Evolutionary conservation across 2,888 invertebrate species (phyloP).

Genomic region (Mimachlamys varia): DNA sequence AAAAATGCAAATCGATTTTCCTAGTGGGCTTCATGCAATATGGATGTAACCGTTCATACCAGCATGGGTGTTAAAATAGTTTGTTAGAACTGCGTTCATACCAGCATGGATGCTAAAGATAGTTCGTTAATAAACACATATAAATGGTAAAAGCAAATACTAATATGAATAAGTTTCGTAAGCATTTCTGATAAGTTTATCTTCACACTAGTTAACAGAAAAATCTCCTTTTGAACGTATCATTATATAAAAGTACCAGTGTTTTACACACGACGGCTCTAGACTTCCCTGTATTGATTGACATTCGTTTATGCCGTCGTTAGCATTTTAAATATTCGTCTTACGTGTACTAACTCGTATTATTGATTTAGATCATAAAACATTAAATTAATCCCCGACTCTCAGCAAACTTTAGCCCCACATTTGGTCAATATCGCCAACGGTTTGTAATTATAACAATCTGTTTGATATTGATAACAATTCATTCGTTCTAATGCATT

Average conservation of each 20-base stretch:
- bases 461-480: neutral
- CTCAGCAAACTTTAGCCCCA: constrained; percentile 9
- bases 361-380: neutral
- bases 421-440: neutral
- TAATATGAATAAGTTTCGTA: no score
- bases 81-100: no score
- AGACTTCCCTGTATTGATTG: neutral
- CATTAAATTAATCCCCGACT: constrained; percentile 25
- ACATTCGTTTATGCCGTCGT: neutral
- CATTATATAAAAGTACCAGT: neutral
- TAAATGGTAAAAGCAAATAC: no score
- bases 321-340: neutral
- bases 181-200: no score
- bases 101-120: no score
- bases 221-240: no score
- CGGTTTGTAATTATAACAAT: neutral
- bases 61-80: no score
- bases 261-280: neutral
- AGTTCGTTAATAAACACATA: no score
- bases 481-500: neutral
- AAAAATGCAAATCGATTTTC: no score
- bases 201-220: no score
- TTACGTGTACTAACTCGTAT: neutral
- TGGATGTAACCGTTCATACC: no score
- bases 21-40: no score